Conservation (phyloP, 2,113 vertebrate species). For the Ceuthmochares aereus region DNA sequence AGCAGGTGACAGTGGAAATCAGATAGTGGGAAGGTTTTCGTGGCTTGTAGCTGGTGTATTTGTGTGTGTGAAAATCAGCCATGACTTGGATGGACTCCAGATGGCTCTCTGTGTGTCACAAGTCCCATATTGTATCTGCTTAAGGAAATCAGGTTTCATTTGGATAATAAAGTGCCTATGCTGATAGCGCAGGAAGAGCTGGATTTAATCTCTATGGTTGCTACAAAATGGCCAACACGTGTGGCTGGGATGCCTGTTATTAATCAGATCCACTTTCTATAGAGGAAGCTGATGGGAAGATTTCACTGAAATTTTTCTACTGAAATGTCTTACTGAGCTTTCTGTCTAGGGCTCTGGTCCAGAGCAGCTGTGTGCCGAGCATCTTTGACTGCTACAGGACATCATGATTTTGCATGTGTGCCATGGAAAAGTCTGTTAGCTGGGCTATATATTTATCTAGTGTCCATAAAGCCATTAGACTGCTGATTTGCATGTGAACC, state of each 20-base stretch:
- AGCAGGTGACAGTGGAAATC: background rate
- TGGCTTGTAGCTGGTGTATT: background rate
- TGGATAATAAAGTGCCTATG: background rate
- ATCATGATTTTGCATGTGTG: background rate
- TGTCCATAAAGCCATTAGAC: background rate
- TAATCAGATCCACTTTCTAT: background rate
- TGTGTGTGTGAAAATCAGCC: background rate
- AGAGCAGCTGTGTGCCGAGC: background rate
- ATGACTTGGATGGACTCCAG: background rate
- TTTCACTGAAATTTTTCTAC: background rate
- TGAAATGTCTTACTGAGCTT: background rate
- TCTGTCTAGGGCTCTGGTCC: background rate
- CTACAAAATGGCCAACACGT: background rate
- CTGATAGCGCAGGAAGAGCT: background rate
- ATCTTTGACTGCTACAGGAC: background rate
- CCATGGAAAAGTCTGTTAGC: background rate
- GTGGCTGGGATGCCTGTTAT: background rate
- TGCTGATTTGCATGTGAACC: background rate
- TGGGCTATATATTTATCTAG: background rate
- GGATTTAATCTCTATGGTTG: slow-evolving; percentile 14
- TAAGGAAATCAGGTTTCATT: slow-evolving; percentile 6
- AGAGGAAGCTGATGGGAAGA: background rate
- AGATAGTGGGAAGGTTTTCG: background rate
- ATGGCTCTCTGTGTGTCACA: background rate
- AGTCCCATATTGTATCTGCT: background rate